These are phyloP conservation scores for Macaria notata DNA, from an alignment of 2,888 invertebrate genomes.

Conservation along the genomic window DNA sequence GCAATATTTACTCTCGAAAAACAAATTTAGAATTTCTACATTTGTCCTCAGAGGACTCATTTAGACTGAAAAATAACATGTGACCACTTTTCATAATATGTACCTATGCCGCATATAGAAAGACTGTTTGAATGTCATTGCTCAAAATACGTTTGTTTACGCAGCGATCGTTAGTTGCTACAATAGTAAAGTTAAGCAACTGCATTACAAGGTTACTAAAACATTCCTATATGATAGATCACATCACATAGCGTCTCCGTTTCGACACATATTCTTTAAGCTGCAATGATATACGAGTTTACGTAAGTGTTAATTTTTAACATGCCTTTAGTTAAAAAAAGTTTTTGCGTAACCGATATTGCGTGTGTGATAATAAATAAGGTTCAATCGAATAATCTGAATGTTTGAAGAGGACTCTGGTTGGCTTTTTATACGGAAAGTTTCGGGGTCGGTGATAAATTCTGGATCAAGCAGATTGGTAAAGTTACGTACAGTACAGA, in stretches of 20 bases:
- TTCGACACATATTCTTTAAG: conserved; percentile 21
- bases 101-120: no score
- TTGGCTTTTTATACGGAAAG: conserved; percentile 17
- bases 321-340: conserved; percentile 21
- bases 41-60: no score
- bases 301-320: conserved; percentile 15
- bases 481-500: neutral
- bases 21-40: no score
- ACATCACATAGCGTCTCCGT: conserved; percentile 12
- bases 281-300: conserved; percentile 23
- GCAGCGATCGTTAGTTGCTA: neutral
- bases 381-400: conserved; percentile 14
- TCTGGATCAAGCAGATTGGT: conserved; percentile 5
- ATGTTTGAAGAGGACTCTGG: conserved; percentile 9
- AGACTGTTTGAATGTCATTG: neutral
- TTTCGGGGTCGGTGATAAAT: conserved; percentile 16
- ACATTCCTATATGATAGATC: conserved; percentile 14
- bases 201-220: conserved; percentile 10
- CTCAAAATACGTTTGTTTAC: neutral
- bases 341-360: conserved; percentile 22
- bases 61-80: no score
- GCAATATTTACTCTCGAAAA: no score
- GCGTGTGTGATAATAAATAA: conserved; percentile 19
- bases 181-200: conserved; percentile 9
- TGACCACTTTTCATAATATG: no score